Evolutionary conservation across 1,140 invertebrate species (phyloP), one percentile per base, ranked within the genome.

Genomic region (Archegozetes longisetosus): DNA sequence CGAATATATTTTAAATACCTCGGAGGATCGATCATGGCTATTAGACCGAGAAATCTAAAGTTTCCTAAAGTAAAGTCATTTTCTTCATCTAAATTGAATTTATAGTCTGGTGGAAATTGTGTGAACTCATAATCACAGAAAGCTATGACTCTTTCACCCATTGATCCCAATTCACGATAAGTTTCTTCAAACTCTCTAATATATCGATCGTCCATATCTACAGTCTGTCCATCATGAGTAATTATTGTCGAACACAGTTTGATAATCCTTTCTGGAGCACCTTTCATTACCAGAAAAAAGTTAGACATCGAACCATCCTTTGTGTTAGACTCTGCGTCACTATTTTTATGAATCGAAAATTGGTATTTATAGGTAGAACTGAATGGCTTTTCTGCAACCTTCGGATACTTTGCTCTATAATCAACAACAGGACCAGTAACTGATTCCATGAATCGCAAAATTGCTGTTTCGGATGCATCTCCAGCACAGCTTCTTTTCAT

Each of bases 231-330:
- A 55, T 26, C 77, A 53, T 77, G 69, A 50, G 47, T 3, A 22
- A 55, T 6, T 48, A 55, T 55, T 4, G 17, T 29, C 53, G 55
- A 57, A 48, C 92, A 97, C 32, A 88, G 80, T 25, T 68, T 64
- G 27, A 68, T 48, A 48, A 68, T 66, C 22, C 65, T 28, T 58
- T 70, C 68, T 20, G 68, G 68, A 17, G 69, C 68, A 23, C 69
- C 69, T 63, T 67, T 69, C 68, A 70, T 69, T 12, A 55, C 29
- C 24, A 70, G 28, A n/a, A 69, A 25, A 0, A 26, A 61, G 32
- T 57, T 3, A 50, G 2, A 3, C 3, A 12, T 29, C 17, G 13
- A 6, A 17, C n/a, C n/a, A 6, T 48, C 6, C n/a, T n/a, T n/a
- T n/a, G n/a, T n/a, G n/a, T n/a, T n/a, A n/a, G n/a, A n/a, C n/a